Evolutionary conservation across 2,113 vertebrate species (phyloP).

Genomic region (Sphyrna mokarran): DNA sequence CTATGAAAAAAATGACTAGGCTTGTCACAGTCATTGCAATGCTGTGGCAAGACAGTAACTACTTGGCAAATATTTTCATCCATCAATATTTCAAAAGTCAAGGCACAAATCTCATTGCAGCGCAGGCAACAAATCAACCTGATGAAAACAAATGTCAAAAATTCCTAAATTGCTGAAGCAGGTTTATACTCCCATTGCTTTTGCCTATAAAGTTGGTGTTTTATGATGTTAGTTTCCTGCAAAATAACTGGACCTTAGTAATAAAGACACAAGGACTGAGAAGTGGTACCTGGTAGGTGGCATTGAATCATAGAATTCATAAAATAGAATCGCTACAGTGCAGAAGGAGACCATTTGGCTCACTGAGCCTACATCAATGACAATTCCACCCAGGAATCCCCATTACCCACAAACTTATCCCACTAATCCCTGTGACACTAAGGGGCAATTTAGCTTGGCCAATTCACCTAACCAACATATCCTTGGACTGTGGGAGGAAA

Average conservation of each 20-base stretch:
- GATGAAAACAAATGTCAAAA: neutral
- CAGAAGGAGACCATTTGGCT: too few relatives aligned
- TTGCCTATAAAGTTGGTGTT: neutral
- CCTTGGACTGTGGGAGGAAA: too few relatives aligned
- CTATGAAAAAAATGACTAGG: neutral
- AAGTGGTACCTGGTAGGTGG: neutral
- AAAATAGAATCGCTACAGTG: too few relatives aligned
- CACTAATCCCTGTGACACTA: too few relatives aligned
- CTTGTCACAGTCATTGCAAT: neutral
- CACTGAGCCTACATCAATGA: too few relatives aligned
- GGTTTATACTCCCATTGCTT: neutral
- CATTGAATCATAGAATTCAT: neutral
- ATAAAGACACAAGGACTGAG: neutral
- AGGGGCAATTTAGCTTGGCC: too few relatives aligned
- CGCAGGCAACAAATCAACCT: neutral
- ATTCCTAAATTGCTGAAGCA: neutral
- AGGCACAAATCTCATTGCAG: neutral
- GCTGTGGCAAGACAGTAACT: neutral
- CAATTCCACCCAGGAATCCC: too few relatives aligned
- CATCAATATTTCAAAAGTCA: neutral
- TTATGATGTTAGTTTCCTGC: neutral
- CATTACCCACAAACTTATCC: too few relatives aligned
- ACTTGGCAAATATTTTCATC: neutral
- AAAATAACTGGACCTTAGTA: neutral
- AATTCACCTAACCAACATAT: too few relatives aligned